Evolutionary conservation across 2,888 invertebrate genomes (phyloP).

Genomic region (Dugesia japonica): DNA sequence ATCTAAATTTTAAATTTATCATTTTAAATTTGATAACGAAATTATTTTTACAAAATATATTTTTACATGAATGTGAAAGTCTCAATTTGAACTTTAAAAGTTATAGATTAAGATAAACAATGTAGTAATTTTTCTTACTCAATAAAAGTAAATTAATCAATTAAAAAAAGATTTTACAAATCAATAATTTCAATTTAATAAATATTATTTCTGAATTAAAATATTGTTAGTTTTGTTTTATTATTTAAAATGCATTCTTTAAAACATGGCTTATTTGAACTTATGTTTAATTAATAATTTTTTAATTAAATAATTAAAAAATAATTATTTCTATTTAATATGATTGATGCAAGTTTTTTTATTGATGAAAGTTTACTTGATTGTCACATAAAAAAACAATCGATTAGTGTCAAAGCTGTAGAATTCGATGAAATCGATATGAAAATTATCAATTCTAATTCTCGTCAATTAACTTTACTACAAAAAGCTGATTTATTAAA

Average conservation of each 20-base stretch:
- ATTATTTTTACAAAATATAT: no score
- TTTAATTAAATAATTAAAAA: background rate
- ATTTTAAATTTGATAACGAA: no score
- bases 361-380: constrained; percentile 16
- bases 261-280: constrained; percentile 11
- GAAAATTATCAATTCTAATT: constrained; percentile 15
- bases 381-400: constrained; percentile 16
- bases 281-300: background rate
- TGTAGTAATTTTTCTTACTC: no score
- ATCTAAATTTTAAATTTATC: no score
- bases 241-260: background rate
- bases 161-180: no score
- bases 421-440: constrained; percentile 20
- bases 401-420: background rate
- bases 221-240: background rate
- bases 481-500: constrained; percentile 11
- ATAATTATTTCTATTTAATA: background rate
- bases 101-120: no score
- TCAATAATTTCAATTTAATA: no score
- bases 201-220: no score
- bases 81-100: no score
- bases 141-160: no score
- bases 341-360: constrained; percentile 3
- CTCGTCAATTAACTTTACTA: background rate
- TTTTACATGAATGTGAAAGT: no score